Percentiles rank a stretch among this genome's conserved stretches.
Conservation (phyloP, 2,797 vertebrate species). For the Peromyscus attwateri region DNA sequence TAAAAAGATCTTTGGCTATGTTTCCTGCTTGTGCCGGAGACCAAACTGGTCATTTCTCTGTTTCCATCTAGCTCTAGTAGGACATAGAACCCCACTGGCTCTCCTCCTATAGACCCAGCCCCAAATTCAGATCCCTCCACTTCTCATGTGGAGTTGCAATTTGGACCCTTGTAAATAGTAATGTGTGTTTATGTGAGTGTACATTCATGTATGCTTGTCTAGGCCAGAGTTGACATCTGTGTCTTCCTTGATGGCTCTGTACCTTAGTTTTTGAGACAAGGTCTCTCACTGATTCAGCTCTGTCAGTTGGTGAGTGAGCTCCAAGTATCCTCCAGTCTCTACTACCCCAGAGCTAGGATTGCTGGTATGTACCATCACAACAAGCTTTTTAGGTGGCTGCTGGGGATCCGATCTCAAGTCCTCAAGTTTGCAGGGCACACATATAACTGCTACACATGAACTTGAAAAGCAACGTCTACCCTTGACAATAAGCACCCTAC, state of each 20-base stretch:
- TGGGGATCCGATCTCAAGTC: background rate
- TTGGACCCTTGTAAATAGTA: background rate
- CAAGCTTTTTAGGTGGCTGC: background rate
- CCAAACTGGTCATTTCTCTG: background rate
- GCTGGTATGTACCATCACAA: background rate
- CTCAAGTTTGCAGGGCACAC: background rate
- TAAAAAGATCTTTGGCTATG: background rate
- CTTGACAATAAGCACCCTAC: background rate
- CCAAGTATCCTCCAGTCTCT: background rate
- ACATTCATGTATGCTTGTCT: background rate
- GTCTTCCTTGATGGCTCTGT: background rate
- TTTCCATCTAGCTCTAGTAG: background rate
- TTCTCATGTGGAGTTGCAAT: background rate
- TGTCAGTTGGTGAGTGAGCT: background rate
- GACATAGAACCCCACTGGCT: background rate
- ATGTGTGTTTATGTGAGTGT: background rate
- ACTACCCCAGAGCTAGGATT: background rate
- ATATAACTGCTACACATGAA: background rate
- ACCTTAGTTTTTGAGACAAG: background rate
- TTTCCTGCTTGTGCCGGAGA: background rate
- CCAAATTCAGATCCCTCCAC: background rate
- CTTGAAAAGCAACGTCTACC: background rate
- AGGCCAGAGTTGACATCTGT: background rate
- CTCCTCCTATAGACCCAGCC: no score
- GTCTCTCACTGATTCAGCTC: background rate